Evolutionary conservation across 1,140 invertebrate species (phyloP).

Genomic region (Aphidius ervi): DNA sequence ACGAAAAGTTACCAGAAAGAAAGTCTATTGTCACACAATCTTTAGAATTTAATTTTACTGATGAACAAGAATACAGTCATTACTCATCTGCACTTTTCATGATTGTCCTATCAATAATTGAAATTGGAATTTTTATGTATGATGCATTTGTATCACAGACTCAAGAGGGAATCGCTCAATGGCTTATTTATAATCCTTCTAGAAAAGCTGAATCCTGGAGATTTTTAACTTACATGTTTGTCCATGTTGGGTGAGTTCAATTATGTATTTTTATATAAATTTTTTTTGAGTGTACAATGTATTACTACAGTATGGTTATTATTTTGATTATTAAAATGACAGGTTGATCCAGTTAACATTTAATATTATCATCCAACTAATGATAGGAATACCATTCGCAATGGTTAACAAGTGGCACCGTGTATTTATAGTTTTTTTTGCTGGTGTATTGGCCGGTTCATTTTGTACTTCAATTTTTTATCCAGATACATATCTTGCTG

Average conservation of each 20-base stretch:
- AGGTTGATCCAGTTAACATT: conserved; percentile 80
- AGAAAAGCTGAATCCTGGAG: conserved; percentile 86
- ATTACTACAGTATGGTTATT: background rate
- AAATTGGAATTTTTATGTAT: conserved; percentile 67
- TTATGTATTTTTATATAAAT: background rate
- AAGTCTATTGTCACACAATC: conserved; percentile 33
- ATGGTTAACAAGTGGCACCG: conserved; percentile 95
- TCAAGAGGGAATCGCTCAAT: conserved; percentile 65
- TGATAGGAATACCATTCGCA: conserved; percentile 89
- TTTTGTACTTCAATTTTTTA: conserved; percentile 87
- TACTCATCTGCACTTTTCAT: conserved; percentile 83
- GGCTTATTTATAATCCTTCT: conserved; percentile 88
- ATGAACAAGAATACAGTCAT: conserved; percentile 77
- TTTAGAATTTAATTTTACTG: conserved; percentile 55
- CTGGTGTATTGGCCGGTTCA: conserved; percentile 80
- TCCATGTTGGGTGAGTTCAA: conserved; percentile 80
- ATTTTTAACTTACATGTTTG: conserved; percentile 93
- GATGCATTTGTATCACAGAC: conserved; percentile 54
- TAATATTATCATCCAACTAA: conserved; percentile 87
- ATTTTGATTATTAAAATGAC: conserved; percentile 20
- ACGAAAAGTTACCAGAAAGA: conserved; percentile 50
- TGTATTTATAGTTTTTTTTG: conserved; percentile 74
- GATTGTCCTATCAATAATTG: conserved; percentile 69
- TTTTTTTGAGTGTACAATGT: no score
- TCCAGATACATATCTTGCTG: conserved; percentile 80